Evolutionary conservation across 2,113 vertebrate species (phyloP), one percentile per base, ranked within the genome.

Genomic region (Xiphophorus couchianus): DNA sequence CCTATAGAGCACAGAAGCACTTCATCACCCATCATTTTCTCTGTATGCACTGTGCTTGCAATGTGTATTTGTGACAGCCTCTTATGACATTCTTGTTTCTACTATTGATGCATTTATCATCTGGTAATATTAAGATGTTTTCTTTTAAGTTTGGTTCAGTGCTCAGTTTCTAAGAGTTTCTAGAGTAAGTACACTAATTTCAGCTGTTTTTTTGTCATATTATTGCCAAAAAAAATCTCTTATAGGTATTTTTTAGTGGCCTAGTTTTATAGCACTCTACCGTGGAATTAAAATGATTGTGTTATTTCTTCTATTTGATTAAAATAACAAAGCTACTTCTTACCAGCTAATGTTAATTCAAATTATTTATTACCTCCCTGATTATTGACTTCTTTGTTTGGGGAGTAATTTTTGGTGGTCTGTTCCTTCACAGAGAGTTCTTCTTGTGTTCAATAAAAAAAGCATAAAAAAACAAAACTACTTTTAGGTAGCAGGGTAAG

Each of bases 21-120:
- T 89, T 78, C 69, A 88, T 85, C 89, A 91, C 88, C 88, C 90
- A 90, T 89, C 89, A 89, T 89, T 84, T 83, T 77, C 69, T 54
- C 54, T 29, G 60, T 69, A 71, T 73, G 73, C 62, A 60, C 44
- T 48, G 1, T n/a, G 25, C 48, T 54, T 31, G 25, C 28, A 25
- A 58, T 72, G 63, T 74, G 63, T 42, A 69, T 61, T 79, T 83
- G 72, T 84, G 75, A 73, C 80, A 74, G 54, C 75, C 66, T 35
- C 29, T 60, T 54, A 2, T 42, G 28, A 61, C n/a, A 31, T 67
- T 61, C 11, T 30, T 69, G 44, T 51, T 39, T 60, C 60, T 58
- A 37, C 37, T 35, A n/a, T 39, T 61, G 42, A 58, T 71, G 5
- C 28, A 4, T 64, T 60, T 4, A 5, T 35, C 27, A 30, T 73